Evolutionary conservation across 1,140 invertebrate genomes (phyloP), one percentile per base, ranked within the genome.

Genomic region (Pseudomyrmex pallidus): DNA sequence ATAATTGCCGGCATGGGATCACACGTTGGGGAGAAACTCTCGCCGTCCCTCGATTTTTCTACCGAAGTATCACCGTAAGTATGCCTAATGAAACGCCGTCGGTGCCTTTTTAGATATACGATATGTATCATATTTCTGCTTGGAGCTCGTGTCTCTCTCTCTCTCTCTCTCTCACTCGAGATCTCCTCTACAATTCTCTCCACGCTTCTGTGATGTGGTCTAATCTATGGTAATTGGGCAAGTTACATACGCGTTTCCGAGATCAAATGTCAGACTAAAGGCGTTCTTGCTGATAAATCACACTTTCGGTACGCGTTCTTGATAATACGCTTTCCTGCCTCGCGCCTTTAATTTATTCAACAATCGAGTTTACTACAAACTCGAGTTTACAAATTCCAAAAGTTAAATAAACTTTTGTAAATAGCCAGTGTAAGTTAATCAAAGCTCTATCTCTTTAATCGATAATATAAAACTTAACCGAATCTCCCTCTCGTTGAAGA

Each of bases 141-240:
- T 7, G 54, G 44, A 70, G 20, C 64, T 35, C 76, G 59, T 57
- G 2, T 25, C 20, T 22, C 20, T 22, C 76, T 22, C 63, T 35
- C 35, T 35, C 35, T 35, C 5, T 25, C 22, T 25, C 22, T 25
- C 3, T 25, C 25, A 3, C 5, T 35, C 0, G 35, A 0, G 20
- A 20, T 78, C 52, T 25, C 35, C 63, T 44, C 20, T 54, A n/a
- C 50, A 22, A 59, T 77, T 54, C 35, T 35, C 35, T 35, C 17
- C 66, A 46, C 7, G 66, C 44, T 78, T 59, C 64, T 7, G 20
- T 48, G 20, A 72, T 72, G 59, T 80, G 44, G 54, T 61, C n/a
- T 80, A 72, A 80, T 80, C 76, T 80, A 80, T 80, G 76, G 48
- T 80, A 80, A 80, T 80, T 72, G 66, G n/a, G 8, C 64, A 13